Evolutionary conservation across 2,113 vertebrate genomes (phyloP).

Genomic region (Athene noctua): DNA sequence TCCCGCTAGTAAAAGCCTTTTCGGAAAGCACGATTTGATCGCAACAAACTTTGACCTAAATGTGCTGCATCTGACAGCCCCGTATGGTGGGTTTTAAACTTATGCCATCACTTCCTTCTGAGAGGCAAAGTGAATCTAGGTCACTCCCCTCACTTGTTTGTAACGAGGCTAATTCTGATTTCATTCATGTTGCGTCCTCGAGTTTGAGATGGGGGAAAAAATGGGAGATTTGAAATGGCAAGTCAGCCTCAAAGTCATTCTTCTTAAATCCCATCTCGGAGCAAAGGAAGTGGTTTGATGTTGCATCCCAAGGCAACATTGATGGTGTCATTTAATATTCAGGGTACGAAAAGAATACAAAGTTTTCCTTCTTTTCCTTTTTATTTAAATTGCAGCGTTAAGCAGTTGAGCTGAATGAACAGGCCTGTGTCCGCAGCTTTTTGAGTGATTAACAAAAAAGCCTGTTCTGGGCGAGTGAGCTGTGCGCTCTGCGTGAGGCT

Average conservation of each 20-base stretch:
- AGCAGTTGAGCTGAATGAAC: neutral
- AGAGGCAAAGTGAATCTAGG: slow-evolving; percentile 36
- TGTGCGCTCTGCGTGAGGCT: neutral
- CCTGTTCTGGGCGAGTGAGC: neutral
- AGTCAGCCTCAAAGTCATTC: neutral
- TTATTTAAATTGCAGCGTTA: neutral
- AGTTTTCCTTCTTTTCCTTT: slow-evolving; percentile 6
- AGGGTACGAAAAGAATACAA: neutral
- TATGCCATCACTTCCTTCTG: neutral
- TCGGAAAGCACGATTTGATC: neutral
- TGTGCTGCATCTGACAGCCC: neutral
- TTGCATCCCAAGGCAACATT: neutral
- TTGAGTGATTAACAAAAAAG: neutral
- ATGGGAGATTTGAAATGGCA: neutral
- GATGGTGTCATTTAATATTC: neutral
- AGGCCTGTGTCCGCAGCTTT: neutral
- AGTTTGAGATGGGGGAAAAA: neutral
- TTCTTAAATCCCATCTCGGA: neutral
- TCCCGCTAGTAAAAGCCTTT: neutral
- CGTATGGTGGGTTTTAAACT: neutral
- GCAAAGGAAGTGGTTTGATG: slow-evolving; percentile 7
- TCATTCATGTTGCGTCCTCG: neutral
- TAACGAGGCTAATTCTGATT: neutral
- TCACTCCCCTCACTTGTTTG: neutral
- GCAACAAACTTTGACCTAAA: slow-evolving; percentile 21